These are phyloP conservation scores for Pissodes strobi DNA, from an alignment of 1,140 invertebrate genomes.

Conservation along the genomic window DNA sequence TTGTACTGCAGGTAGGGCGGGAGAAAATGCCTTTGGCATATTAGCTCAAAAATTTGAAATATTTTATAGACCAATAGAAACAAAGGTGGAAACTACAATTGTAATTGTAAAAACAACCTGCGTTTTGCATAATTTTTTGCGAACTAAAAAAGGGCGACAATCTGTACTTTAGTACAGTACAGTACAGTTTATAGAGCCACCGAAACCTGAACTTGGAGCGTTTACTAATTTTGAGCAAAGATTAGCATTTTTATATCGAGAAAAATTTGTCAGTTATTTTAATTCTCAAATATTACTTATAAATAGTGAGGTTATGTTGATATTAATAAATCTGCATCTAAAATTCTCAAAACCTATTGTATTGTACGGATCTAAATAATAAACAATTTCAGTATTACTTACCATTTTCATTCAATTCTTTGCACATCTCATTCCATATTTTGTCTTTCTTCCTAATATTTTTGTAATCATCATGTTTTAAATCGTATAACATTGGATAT, in stretches of 20 bases:
- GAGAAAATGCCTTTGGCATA: slow-evolving; percentile 59
- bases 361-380: not conserved
- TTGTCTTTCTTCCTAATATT: too few relatives aligned
- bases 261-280: slow-evolving; percentile 24
- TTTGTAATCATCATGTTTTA: too few relatives aligned
- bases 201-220: too few relatives aligned
- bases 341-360: too few relatives aligned
- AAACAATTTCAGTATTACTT: too few relatives aligned
- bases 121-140: slow-evolving; percentile 43
- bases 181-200: too few relatives aligned
- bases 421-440: slow-evolving; percentile 9
- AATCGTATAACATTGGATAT: too few relatives aligned
- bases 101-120: slow-evolving; percentile 45
- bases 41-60: slow-evolving; percentile 52
- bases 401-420: slow-evolving; percentile 3
- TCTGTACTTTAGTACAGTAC: slow-evolving; percentile 7
- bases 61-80: slow-evolving; percentile 51
- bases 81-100: too few relatives aligned
- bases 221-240: slow-evolving; percentile 20
- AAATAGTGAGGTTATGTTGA: too few relatives aligned
- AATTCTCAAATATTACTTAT: too few relatives aligned
- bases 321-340: too few relatives aligned
- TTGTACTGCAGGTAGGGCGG: slow-evolving; percentile 51
- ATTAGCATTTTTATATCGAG: slow-evolving; percentile 18
- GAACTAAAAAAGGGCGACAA: slow-evolving; percentile 5